Percentiles rank a stretch among this genome's conserved stretches.
These are phyloP conservation scores for Lycocerus yunnanus DNA, from an alignment of 2,888 invertebrate species.

Conservation along the genomic window DNA sequence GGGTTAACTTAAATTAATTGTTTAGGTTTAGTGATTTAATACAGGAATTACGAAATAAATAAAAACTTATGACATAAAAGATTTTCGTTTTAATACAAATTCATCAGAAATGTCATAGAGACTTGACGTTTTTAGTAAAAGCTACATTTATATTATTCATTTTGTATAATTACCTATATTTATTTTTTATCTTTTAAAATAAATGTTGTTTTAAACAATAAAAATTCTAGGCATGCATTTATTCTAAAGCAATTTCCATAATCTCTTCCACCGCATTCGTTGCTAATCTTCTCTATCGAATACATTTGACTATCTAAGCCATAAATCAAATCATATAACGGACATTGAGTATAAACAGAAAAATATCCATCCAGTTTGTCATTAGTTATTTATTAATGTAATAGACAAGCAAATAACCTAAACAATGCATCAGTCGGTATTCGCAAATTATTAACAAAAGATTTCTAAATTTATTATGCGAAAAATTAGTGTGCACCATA, in stretches of 20 bases:
- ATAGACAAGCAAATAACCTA: background rate
- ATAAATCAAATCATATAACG: constrained; percentile 30
- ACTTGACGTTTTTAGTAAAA: background rate
- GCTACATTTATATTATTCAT: background rate
- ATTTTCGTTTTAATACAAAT: background rate
- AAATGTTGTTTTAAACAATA: constrained; percentile 26
- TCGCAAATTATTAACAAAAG: background rate
- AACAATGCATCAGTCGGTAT: background rate
- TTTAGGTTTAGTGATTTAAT: background rate
- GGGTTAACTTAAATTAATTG: background rate
- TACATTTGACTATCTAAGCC: constrained; percentile 30
- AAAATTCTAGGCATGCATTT: constrained; percentile 29
- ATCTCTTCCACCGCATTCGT: constrained; percentile 32
- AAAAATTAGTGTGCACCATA: background rate
- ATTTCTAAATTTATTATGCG: background rate
- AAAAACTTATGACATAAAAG: too few relatives aligned
- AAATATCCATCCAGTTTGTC: constrained; percentile 25
- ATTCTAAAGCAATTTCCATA: constrained; percentile 30
- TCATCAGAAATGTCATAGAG: background rate
- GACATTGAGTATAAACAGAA: constrained; percentile 23
- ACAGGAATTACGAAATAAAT: background rate
- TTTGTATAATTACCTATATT: background rate
- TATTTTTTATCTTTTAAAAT: background rate
- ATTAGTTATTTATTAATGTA: constrained; percentile 23
- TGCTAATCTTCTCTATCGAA: constrained; percentile 31